phyloP scores from a whole-genome alignment of 1,140 invertebrate genomes.

The Meteorus sp. region DNA sequence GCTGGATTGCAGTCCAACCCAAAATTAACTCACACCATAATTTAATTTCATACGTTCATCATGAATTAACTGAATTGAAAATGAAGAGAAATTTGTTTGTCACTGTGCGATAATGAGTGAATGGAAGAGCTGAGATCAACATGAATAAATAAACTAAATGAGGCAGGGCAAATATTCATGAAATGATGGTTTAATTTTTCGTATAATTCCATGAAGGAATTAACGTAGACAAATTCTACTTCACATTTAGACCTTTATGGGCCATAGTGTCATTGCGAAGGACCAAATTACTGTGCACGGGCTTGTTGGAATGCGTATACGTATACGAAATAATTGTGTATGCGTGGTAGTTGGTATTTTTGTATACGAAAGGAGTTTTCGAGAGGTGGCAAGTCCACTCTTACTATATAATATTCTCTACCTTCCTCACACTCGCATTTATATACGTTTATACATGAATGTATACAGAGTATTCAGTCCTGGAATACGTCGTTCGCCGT shows the following conservation, averaged over 20 bases:
- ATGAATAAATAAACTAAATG: background rate
- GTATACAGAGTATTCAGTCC: constrained; percentile 12
- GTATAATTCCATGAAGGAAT: constrained; percentile 45
- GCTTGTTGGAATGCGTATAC: constrained; percentile 6
- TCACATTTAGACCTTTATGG: constrained; percentile 45
- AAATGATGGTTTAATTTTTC: constrained; percentile 11
- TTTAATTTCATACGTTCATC: too few species aligned
- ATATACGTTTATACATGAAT: too few species aligned
- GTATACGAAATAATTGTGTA: too few species aligned
- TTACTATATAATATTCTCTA: constrained; percentile 38
- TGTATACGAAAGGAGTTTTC: too few species aligned
- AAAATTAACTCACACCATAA: too few species aligned
- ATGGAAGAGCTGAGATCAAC: too few species aligned
- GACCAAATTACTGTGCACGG: constrained; percentile 43
- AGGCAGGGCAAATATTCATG: background rate
- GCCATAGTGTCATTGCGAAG: constrained; percentile 39
- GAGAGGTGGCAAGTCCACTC: constrained; percentile 23
- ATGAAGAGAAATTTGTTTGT: too few species aligned
- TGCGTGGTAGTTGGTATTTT: too few species aligned
- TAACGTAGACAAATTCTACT: constrained; percentile 41
- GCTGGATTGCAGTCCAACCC: too few species aligned
- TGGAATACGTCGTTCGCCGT: constrained; percentile 10
- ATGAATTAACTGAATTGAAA: too few species aligned
- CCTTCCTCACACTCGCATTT: constrained; percentile 35
- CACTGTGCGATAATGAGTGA: background rate